These are phyloP conservation scores for Leptarthrus brevirostris DNA, from an alignment of 2,888 invertebrate species.

Conservation along the genomic window DNA sequence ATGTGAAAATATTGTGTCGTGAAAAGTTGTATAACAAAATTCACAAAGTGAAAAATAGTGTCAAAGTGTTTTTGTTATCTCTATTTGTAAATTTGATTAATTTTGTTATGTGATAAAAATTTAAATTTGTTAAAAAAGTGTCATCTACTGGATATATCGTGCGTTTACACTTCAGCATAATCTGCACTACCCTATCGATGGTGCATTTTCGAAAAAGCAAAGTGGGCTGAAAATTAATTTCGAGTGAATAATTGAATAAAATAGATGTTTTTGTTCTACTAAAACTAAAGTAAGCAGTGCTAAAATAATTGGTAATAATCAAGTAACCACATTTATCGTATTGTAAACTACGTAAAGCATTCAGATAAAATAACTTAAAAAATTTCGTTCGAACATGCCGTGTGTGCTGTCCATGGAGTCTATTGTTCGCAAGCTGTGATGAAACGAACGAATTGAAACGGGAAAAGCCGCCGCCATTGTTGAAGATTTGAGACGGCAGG, in stretches of 20 bases:
- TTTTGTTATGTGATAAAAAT: too few relatives aligned
- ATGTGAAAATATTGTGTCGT: too few relatives aligned
- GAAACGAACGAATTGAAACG: conserved; percentile 43
- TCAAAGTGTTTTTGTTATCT: too few relatives aligned
- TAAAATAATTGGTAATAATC: too few relatives aligned
- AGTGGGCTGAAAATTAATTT: conserved; percentile 18
- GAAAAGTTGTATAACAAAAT: too few relatives aligned
- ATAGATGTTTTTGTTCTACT: conserved; percentile 4
- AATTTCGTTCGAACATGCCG: neutral
- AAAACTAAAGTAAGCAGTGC: neutral
- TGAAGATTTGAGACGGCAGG: conserved; percentile 35
- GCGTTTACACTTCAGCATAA: neutral
- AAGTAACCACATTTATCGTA: too few relatives aligned
- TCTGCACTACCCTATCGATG: conserved; percentile 2
- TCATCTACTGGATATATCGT: too few relatives aligned
- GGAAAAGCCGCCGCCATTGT: conserved; percentile 47
- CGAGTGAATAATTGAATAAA: conserved; percentile 9
- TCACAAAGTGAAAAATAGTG: too few relatives aligned
- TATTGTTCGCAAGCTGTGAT: neutral
- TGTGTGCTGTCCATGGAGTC: neutral
- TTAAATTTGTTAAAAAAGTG: too few relatives aligned
- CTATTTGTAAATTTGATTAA: too few relatives aligned
- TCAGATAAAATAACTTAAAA: neutral
- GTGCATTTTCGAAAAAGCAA: conserved; percentile 32
- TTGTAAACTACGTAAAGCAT: neutral